Base-by-base conservation (phyloP, 2,797 vertebrate genomes). In the Mallotus villosus region DNA sequence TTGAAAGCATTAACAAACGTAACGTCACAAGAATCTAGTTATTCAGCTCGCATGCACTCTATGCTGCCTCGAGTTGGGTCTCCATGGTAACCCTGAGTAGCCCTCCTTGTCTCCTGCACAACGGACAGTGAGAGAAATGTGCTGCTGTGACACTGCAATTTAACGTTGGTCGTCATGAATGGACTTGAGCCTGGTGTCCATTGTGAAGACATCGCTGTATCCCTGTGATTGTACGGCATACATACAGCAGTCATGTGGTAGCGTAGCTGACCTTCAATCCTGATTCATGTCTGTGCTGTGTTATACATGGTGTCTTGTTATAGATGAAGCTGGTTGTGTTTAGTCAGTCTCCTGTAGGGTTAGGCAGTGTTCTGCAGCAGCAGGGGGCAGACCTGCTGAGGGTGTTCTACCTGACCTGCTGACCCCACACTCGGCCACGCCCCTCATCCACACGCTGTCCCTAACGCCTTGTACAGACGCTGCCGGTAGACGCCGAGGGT, bases 31-130 rank as follows among this genome's bases (percentile, higher is more conserved):
- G 32, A 34, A 8, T 34, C 41, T 12, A 37, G 8, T 55, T 49
- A 4, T 57, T 65, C 62, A 22, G 7, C 62, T 53, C 4, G 16
- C 7, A 55, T 70, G 2, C n/a, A 37, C 41, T 17, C 37, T 22
- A 25, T 66, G 57, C 63, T 57, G 71, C 70, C 68, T 68, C 25
- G 65, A 72, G 76, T 70, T 32, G 14, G 24, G 78, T 91, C 74
- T 80, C 88, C 86, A 87, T 86, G 75, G 86, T 82, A 89, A 89
- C 88, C 19, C 68, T 5, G 34, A 1, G 25, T 24, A 70, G 58
- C 72, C 19, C 12, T 25, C 22, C 34, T 32, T 70, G 17, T 53
- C 25, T 57, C 16, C 59, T 78, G 21, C 53, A 67, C 22, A 24
- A 72, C 66, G 66, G 63, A 7, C 24, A 11, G 11, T 64, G 62